A percentile compares a stretch with the other conserved stretches of the same genome.
phyloP scores from a whole-genome alignment of 2,888 invertebrate species.

The Ichneumon xanthorius region DNA sequence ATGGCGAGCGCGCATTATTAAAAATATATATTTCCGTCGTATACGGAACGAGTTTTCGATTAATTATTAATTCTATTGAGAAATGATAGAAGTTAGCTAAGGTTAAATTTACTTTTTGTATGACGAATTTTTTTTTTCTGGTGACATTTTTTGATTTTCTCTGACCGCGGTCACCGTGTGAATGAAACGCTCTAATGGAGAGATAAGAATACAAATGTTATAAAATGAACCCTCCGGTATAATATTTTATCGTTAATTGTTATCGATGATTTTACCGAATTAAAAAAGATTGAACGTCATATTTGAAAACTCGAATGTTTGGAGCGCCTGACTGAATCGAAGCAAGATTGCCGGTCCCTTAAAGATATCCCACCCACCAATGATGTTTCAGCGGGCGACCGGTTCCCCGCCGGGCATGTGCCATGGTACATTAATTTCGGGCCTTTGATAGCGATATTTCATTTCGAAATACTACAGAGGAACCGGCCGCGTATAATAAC shows the following conservation, averaged over 20 bases:
- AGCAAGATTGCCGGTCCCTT: constrained; percentile 27
- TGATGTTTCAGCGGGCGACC: constrained; percentile 20
- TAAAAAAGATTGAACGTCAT: background rate
- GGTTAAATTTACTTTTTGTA: too few relatives aligned
- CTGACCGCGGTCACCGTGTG: background rate
- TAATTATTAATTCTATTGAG: too few relatives aligned
- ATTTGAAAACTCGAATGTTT: background rate
- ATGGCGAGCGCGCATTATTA: too few relatives aligned
- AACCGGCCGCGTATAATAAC: constrained; percentile 41
- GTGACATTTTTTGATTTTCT: background rate
- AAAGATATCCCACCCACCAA: constrained; percentile 28
- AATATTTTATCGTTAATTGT: constrained; percentile 1
- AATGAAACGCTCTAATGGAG: background rate
- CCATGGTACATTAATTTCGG: constrained; percentile 54
- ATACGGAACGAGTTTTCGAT: too few relatives aligned
- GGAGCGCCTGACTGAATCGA: constrained; percentile 2
- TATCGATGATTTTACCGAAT: background rate
- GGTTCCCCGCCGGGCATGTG: constrained; percentile 43
- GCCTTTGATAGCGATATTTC: constrained; percentile 58
- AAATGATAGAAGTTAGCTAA: too few relatives aligned
- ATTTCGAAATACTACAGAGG: constrained; percentile 43
- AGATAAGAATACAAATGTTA: background rate
- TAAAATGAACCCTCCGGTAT: too few relatives aligned
- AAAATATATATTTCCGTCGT: too few relatives aligned
- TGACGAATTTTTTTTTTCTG: background rate